A percentile compares a stretch with the other conserved stretches of the same genome.
Conservation (phyloP, 2,888 invertebrate species). For the Agrenia bidenticulata region DNA sequence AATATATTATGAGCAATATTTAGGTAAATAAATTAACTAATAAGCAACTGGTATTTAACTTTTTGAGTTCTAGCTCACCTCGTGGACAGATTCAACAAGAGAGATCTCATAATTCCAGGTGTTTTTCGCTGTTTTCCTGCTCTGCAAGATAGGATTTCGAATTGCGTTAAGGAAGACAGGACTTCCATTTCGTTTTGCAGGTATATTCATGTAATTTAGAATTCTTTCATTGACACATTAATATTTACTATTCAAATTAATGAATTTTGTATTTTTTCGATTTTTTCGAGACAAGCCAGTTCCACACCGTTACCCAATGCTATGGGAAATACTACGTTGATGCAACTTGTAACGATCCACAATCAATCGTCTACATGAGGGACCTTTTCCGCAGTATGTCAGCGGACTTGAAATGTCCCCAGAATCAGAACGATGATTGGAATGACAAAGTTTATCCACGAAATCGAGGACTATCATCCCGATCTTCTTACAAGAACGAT, state of each 20-base stretch:
- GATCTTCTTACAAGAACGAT: no score
- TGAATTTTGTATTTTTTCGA: constrained; percentile 2
- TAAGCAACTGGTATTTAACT: background rate
- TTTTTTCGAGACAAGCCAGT: constrained; percentile 24
- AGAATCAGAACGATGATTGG: background rate
- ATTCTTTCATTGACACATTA: background rate
- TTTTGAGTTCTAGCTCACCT: constrained; percentile 27
- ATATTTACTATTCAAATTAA: background rate
- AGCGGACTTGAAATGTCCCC: constrained; percentile 21
- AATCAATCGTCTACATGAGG: constrained; percentile 35
- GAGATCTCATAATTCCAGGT: constrained; percentile 28
- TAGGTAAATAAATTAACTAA: no score
- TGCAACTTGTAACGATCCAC: constrained; percentile 34
- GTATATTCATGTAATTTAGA: constrained; percentile 9
- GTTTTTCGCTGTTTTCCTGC: constrained; percentile 38
- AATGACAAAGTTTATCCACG: background rate
- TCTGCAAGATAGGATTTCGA: constrained; percentile 39
- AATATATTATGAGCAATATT: background rate
- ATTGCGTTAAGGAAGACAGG: constrained; percentile 37
- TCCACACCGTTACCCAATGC: constrained; percentile 36
- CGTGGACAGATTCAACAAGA: constrained; percentile 23
- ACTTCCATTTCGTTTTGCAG: constrained; percentile 29
- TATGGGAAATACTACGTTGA: constrained; percentile 36
- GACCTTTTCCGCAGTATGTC: constrained; percentile 35
- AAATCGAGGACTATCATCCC: no score